Conservation (phyloP, 2,113 vertebrate genomes). For the Dolichotis patagonum region DNA sequence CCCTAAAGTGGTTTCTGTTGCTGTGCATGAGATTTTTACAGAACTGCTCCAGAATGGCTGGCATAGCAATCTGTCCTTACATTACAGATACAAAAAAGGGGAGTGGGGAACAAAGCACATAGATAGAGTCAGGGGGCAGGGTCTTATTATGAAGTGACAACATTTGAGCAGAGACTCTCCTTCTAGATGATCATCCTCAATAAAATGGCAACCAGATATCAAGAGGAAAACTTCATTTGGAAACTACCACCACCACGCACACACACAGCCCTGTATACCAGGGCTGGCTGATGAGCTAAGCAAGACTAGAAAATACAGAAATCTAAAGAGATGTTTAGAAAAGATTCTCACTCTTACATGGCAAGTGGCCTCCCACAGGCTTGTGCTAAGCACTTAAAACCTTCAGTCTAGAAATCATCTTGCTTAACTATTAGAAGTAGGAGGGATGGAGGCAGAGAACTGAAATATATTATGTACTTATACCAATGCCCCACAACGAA, state of each 20-base stretch:
- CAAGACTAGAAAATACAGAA: background rate
- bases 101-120: background rate
- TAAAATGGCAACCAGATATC: background rate
- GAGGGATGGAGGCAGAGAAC: background rate
- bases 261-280: background rate
- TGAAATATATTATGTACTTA: background rate
- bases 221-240: background rate
- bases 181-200: background rate
- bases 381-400: background rate
- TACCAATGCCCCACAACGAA: background rate
- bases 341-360: background rate
- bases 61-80: background rate
- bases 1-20: background rate
- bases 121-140: background rate
- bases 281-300: background rate
- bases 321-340: conserved; percentile 8
- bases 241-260: too few relatives aligned
- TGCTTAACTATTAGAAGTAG: background rate
- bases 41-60: background rate
- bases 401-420: background rate
- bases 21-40: background rate
- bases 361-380: background rate
- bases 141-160: background rate
- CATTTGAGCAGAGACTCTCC: background rate
- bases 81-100: background rate